Evolutionary conservation across 1,140 invertebrate genomes (phyloP).

Genomic region (Lepidurus couesii): DNA sequence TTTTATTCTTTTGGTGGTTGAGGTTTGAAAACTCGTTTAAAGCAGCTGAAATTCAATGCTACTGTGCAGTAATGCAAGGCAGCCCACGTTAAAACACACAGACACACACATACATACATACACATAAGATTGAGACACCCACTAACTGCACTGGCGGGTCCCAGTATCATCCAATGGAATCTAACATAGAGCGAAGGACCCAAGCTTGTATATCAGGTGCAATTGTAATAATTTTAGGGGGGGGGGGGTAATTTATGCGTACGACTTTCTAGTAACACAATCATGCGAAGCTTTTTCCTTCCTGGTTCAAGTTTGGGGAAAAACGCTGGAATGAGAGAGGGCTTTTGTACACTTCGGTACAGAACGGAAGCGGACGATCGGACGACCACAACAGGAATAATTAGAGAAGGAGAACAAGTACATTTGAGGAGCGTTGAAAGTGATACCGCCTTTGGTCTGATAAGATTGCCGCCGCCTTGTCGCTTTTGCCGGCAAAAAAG

Average conservation of each 20-base stretch:
- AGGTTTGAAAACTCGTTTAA: too few species aligned
- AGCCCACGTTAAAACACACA: too few species aligned
- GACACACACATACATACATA: too few species aligned
- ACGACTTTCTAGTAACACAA: not conserved
- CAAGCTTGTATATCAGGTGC: not conserved
- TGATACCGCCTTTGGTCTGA: not conserved
- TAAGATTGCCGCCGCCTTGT: slow-evolving; percentile 8
- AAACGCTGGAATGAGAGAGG: not conserved
- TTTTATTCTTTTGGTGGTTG: too few species aligned
- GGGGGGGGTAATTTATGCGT: not conserved
- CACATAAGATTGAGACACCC: not conserved
- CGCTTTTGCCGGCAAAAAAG: not conserved
- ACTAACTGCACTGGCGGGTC: not conserved
- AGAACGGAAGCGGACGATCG: not conserved
- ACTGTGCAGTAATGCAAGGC: too few species aligned
- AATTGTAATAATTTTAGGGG: not conserved
- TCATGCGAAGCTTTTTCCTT: not conserved
- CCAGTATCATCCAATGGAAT: not conserved
- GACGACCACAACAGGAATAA: not conserved
- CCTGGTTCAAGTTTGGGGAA: not conserved
- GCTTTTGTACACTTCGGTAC: too few species aligned
- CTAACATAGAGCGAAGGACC: not conserved
- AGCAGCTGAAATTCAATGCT: too few species aligned
- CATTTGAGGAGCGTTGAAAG: not conserved
- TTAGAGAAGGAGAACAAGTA: slow-evolving; percentile 11